Base-by-base conservation (phyloP, 2,113 vertebrate species). In the Falco punctatus region DNA sequence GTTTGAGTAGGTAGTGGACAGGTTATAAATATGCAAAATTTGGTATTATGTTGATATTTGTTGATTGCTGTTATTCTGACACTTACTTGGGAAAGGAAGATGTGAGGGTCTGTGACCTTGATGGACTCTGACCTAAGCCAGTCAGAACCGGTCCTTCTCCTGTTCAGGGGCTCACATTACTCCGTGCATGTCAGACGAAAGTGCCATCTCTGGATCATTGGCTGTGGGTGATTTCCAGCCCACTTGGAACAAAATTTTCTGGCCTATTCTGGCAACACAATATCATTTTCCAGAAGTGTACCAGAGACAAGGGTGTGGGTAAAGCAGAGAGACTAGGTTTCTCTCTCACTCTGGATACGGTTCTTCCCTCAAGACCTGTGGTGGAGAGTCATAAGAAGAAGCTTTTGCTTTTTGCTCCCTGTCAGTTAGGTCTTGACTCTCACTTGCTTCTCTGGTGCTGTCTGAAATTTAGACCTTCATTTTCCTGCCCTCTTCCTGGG, bases 21-120 rank as follows among this genome's bases (percentile, higher is more conserved):
- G 71, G 52, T 85, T 33, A 93, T 91, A 90, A 90, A 95, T 88
- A 96, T 82, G 74, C 70, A 90, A 58, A 88, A 86, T 42, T 73
- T 93, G 78, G 33, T 94, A 90, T 96, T 94, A 73, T 65, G 74
- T 90, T 96, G 94, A 19, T 93, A 81, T 87, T 95, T 96, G 52
- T 92, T 91, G 28, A 27, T 73, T 73, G 66, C 30, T 58, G 33
- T 88, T 85, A 49, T 65, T 89, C 48, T 87, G 61, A 58, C 64
- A 19, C 9, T 65, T 96, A 22, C 13, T 81, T 82, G 27, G 66
- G 30, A 82, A 82, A n/a, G n/a, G 58, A 70, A 46, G 58, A 67
- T 89, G 20, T 65, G 74, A 42, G 6, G 17, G 24, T 79, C 49
- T 72, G 54, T 85, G 70, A 24, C 73, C 71, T 72, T 69, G 49